Evolutionary conservation across 1,140 invertebrate genomes (phyloP), one percentile per base, ranked within the genome.

Genomic region (Leptinotarsa undecemlineata): DNA sequence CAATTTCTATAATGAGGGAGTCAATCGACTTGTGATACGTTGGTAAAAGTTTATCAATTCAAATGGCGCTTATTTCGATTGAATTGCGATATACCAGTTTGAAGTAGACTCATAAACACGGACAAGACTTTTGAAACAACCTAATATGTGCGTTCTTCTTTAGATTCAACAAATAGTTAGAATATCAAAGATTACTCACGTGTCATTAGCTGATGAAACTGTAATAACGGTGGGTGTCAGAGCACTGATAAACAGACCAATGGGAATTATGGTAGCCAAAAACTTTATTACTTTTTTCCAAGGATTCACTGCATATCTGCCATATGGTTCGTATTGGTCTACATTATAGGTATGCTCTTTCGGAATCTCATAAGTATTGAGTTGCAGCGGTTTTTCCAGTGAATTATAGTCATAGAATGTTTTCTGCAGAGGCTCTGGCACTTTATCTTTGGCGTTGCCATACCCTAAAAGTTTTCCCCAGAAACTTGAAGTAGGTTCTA

Each of bases 241-340:
- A 0, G 89, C 88, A 20, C 88, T 88, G 26, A 89, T 85, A 74
- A 90, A 85, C 48, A 90, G 81, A 0, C 88, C 88, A 15, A 89
- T 86, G 0, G 89, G 89, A 63, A 90, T 83, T 75, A 89, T 83
- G 21, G 89, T 86, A 4, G 87, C 87, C 66, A 89, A 81, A 76
- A 89, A 82, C 71, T 86, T 85, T 1, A 88, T 80, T 14, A 88
- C 80, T 70, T 86, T 86, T 78, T 86, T 86, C 87, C 86, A 88
- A 0, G 87, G 86, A 51, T 70, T 70, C 62, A 15, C 21, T 15
- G 20, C 62, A 26, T 64, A 23, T 3, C 67, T 33, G 14, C 17
- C 5, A 4, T 57, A 3, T 14, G 48, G 48, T 26, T 60, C 68
- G 6, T 69, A 8, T 26, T 69, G 26, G 14, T 23, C 68, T 23